Evolutionary conservation across 1,140 invertebrate genomes (phyloP).

Genomic region (Hylaeus volcanicus): DNA sequence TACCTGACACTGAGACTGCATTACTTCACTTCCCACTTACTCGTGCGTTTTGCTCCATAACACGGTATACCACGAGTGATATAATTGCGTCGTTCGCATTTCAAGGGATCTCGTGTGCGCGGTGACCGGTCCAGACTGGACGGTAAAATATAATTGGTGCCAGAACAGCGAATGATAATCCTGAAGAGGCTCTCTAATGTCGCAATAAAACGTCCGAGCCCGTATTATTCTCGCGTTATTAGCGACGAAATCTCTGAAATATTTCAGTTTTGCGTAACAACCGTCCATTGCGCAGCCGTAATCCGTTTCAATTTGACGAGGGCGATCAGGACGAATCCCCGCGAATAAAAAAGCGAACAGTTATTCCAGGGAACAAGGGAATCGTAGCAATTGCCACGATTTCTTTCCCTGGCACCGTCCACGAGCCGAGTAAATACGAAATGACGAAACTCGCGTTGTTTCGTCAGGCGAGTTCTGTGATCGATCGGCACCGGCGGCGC

Average conservation of each 20-base stretch:
- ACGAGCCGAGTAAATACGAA: slow-evolving; percentile 41
- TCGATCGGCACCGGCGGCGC: slow-evolving; percentile 33
- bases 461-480: slow-evolving; percentile 43
- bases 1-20: slow-evolving; percentile 23
- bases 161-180: slow-evolving; percentile 7
- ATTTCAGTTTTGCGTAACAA: not conserved
- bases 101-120: slow-evolving; percentile 1
- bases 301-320: slow-evolving; percentile 12
- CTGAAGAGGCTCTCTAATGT: too few species aligned
- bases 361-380: not conserved
- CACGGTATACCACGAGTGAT: slow-evolving; percentile 1
- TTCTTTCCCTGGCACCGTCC: slow-evolving; percentile 39
- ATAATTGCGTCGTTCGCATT: slow-evolving; percentile 1
- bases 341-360: not conserved
- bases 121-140: not conserved
- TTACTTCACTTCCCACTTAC: slow-evolving; percentile 27
- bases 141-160: slow-evolving; percentile 9
- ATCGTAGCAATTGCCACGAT: slow-evolving; percentile 27
- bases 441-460: slow-evolving; percentile 45
- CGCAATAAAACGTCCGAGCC: too few species aligned
- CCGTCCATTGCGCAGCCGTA: too few species aligned
- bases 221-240: too few species aligned
- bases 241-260: not conserved
- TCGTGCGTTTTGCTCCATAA: slow-evolving; percentile 18
- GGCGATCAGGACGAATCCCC: not conserved